Percentiles rank a stretch among this genome's conserved stretches.
Evolutionary conservation across 2,113 vertebrate species (phyloP).

Genomic region (Tylochromis polylepis): DNA sequence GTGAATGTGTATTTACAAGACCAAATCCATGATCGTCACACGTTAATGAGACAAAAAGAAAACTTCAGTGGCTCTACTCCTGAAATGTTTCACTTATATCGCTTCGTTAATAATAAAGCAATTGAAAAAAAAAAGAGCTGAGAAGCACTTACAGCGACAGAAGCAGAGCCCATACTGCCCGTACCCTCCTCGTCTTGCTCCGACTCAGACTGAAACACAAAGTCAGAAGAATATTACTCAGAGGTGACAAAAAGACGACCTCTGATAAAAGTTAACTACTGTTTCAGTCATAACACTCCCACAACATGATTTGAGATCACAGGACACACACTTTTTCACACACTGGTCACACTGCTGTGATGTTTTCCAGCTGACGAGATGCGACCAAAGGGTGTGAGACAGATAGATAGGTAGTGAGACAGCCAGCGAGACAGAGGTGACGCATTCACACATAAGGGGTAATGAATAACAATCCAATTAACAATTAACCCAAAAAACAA

Average conservation of each 20-base stretch:
- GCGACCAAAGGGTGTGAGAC: conserved; percentile 54
- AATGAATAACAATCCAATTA: conserved; percentile 65
- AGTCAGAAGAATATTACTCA: background rate
- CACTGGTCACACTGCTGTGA: conserved; percentile 13
- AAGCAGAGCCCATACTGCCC: conserved; percentile 64
- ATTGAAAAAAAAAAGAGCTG: background rate
- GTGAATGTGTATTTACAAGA: background rate
- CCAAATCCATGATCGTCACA: background rate
- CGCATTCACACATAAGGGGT: conserved; percentile 43
- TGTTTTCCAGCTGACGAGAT: conserved; percentile 25
- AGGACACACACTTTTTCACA: background rate
- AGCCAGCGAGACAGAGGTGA: conserved; percentile 32
- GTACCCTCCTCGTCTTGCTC: conserved; percentile 73
- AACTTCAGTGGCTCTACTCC: background rate
- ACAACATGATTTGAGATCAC: background rate
- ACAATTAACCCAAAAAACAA: conserved; percentile 33
- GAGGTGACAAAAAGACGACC: background rate
- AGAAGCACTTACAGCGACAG: conserved; percentile 72
- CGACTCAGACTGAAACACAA: conserved; percentile 66
- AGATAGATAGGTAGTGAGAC: conserved; percentile 26
- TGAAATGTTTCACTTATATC: background rate
- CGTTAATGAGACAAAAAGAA: background rate
- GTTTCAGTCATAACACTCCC: background rate
- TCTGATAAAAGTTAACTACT: background rate
- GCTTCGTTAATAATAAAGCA: background rate